phyloP scores from a whole-genome alignment of 1,140 invertebrate species.

The Macrobrachium nipponense region DNA sequence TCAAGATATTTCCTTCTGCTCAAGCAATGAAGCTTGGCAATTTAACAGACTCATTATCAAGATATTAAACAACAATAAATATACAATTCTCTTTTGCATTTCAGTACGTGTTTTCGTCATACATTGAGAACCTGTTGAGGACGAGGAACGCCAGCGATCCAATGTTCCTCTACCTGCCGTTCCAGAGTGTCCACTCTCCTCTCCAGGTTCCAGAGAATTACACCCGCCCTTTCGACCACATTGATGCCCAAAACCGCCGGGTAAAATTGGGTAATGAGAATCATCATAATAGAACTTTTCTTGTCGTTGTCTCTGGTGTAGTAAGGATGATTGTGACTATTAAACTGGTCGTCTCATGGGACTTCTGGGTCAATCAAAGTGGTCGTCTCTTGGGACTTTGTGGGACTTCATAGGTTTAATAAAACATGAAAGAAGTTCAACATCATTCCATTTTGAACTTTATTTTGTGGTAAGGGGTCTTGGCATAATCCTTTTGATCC shows the following conservation, averaged over 20 bases:
- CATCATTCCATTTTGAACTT: no score
- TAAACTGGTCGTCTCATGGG: no score
- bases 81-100: not conserved
- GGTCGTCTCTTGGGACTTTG: no score
- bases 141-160: conserved; percentile 66
- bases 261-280: conserved; percentile 68
- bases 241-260: conserved; percentile 67
- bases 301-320: not conserved
- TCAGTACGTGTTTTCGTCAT: conserved; percentile 48
- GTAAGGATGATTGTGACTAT: not conserved
- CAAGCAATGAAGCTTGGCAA: no score
- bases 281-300: not conserved
- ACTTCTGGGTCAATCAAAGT: no score
- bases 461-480: no score
- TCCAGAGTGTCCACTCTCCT: conserved; percentile 71
- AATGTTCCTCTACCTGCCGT: conserved; percentile 71
- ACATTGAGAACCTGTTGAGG: conserved; percentile 57
- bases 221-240: conserved; percentile 66
- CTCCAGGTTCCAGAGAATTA: conserved; percentile 68
- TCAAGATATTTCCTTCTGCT: no score
- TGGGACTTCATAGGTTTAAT: no score
- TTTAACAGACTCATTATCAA: no score
- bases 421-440: no score
- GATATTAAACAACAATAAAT: not conserved
- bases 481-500: no score